phyloP scores from a whole-genome alignment of 2,113 vertebrate genomes.

The Saimiri boliviensis region DNA sequence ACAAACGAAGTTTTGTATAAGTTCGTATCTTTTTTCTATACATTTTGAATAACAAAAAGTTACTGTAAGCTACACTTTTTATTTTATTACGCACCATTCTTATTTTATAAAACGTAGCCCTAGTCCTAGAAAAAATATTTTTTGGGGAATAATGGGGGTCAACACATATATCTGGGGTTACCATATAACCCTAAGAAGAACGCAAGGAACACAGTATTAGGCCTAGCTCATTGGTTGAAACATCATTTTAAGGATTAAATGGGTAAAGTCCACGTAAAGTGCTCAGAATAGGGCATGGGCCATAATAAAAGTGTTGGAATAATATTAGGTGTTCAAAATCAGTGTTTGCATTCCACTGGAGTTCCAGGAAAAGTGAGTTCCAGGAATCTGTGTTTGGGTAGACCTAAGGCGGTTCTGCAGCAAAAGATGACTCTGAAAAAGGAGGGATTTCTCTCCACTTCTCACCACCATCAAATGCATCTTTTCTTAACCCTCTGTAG shows the following conservation, averaged over 20 bases:
- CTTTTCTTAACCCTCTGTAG: background rate
- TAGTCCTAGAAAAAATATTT: background rate
- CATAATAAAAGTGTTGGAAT: background rate
- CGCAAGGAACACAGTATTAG: background rate
- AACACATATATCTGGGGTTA: background rate
- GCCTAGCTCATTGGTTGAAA: background rate
- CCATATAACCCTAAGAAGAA: background rate
- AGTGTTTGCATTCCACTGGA: background rate
- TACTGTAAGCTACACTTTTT: background rate
- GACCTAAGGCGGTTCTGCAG: background rate
- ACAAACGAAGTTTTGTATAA: background rate
- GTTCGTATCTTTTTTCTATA: background rate
- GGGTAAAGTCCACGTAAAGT: background rate
- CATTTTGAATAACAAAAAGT: background rate
- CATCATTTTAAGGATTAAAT: background rate
- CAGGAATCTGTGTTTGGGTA: background rate
- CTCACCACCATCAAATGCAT: background rate
- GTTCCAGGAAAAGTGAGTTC: background rate
- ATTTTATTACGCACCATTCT: background rate
- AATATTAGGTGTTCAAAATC: background rate
- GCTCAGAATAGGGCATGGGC: background rate
- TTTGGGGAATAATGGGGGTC: background rate
- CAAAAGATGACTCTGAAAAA: background rate
- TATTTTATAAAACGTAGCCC: background rate
- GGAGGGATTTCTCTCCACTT: background rate